phyloP scores from a whole-genome alignment of 2,888 invertebrate genomes.

The Pseudeuparius sepicola region DNA sequence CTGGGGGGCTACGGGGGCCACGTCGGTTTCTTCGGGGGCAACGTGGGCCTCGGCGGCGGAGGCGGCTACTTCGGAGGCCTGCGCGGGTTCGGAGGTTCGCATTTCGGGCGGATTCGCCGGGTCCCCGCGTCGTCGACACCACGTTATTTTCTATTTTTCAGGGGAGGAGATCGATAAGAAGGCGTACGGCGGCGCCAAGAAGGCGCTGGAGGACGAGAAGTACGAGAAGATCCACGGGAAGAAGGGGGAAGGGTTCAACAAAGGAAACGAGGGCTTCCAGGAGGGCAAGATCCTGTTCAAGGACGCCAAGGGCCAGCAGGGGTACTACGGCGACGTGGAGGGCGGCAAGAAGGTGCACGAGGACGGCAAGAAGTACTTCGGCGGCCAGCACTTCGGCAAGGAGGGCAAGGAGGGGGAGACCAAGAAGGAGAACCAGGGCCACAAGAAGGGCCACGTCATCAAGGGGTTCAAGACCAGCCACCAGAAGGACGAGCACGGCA shows the following conservation, averaged over 20 bases:
- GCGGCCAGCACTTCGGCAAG: constrained; percentile 47
- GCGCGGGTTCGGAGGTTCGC: too few species aligned
- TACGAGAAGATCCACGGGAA: constrained; percentile 45
- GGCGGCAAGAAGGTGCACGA: constrained; percentile 50
- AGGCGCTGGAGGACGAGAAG: constrained; percentile 46
- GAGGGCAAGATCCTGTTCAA: constrained; percentile 42
- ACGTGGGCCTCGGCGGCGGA: too few species aligned
- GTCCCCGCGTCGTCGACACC: too few species aligned
- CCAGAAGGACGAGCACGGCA: constrained; percentile 56
- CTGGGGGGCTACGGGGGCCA: too few species aligned
- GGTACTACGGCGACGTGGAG: constrained; percentile 46
- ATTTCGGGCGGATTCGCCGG: too few species aligned
- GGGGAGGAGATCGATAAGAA: too few species aligned
- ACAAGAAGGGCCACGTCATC: constrained; percentile 54
- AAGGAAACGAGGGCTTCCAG: constrained; percentile 44
- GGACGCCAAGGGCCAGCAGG: constrained; percentile 40
- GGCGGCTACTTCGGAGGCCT: too few species aligned
- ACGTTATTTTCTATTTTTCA: too few species aligned
- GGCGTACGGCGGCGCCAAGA: constrained; percentile 48
- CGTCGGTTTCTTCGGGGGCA: too few species aligned
- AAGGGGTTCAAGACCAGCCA: constrained; percentile 58
- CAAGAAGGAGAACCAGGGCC: constrained; percentile 46
- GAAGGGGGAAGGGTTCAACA: constrained; percentile 45
- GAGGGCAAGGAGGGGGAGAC: constrained; percentile 49
- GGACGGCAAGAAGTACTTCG: constrained; percentile 50